A percentile compares a stretch with the other conserved stretches of the same genome.
Evolutionary conservation across 2,888 invertebrate species (phyloP).

Genomic region (Sinelater perroti): DNA sequence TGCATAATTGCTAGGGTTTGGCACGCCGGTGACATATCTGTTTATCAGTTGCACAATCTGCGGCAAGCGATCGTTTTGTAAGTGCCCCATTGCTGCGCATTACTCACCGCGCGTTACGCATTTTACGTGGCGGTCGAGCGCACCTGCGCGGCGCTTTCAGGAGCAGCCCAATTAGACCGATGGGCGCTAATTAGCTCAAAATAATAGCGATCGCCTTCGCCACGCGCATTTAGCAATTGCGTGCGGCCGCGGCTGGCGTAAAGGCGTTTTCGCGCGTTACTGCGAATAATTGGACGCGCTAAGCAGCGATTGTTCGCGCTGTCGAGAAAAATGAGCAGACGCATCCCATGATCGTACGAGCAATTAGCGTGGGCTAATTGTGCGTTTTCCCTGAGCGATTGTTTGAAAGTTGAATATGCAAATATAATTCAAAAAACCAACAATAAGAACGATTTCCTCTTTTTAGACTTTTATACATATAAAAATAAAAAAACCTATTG

Average conservation of each 20-base stretch:
- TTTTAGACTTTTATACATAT: no score
- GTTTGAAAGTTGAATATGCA: no score
- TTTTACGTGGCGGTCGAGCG: slow-evolving; percentile 3
- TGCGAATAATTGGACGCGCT: slow-evolving; percentile 4
- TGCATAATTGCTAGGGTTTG: slow-evolving; percentile 35
- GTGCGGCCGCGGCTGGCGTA: no score
- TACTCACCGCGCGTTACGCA: slow-evolving; percentile 11
- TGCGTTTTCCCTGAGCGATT: not conserved
- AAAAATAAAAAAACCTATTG: no score
- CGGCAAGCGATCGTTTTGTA: slow-evolving; percentile 14
- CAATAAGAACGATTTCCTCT: no score
- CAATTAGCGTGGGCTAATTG: slow-evolving; percentile 4
- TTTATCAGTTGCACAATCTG: slow-evolving; percentile 35
- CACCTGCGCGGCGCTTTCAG: not conserved
- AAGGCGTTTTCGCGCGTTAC: not conserved
- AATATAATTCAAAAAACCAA: no score
- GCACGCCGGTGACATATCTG: slow-evolving; percentile 30
- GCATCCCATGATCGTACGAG: slow-evolving; percentile 3
- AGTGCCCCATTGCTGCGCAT: not conserved
- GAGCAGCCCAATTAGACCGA: slow-evolving; percentile 1
- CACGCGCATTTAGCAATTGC: not conserved
- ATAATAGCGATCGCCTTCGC: not conserved
- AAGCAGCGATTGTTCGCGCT: not conserved
- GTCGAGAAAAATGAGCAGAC: slow-evolving; percentile 2
- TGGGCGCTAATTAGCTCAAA: not conserved